These are phyloP conservation scores for Gallinago media DNA, from an alignment of 2,113 vertebrate genomes.

Conservation along the genomic window DNA sequence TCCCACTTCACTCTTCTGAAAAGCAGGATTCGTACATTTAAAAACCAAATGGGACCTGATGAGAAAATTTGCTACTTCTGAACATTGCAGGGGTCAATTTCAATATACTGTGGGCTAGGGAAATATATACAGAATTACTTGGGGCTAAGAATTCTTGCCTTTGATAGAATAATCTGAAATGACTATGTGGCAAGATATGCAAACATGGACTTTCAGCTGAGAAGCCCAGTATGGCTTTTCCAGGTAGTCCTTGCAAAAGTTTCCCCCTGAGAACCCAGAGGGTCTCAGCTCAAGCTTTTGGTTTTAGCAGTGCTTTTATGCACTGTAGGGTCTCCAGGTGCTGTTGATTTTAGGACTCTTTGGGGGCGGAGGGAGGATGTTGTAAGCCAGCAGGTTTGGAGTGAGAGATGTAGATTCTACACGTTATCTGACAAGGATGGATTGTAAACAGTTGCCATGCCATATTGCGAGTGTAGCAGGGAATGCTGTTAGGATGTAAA, in stretches of 20 bases:
- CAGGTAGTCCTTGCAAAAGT: neutral
- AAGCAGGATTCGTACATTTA: constrained; percentile 47
- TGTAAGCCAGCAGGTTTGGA: neutral
- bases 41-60: constrained; percentile 62
- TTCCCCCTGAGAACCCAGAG: neutral
- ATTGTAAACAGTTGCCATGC: neutral
- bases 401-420: neutral
- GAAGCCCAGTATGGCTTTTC: neutral
- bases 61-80: constrained; percentile 52
- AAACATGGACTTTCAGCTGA: constrained; percentile 49
- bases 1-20: constrained; percentile 39
- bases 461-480: neutral
- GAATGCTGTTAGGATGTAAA: neutral
- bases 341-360: neutral
- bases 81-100: constrained; percentile 67
- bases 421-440: neutral
- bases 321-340: neutral
- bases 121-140: constrained; percentile 34
- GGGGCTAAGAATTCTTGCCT: constrained; percentile 53
- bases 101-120: constrained; percentile 16
- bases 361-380: neutral
- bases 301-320: neutral
- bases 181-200: constrained; percentile 34
- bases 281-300: neutral
- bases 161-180: constrained; percentile 63